Percentiles rank a stretch among this genome's conserved stretches.
Evolutionary conservation across 23 tunicate genomes (phyloP).

Genomic region (Halocynthia roretzi): DNA sequence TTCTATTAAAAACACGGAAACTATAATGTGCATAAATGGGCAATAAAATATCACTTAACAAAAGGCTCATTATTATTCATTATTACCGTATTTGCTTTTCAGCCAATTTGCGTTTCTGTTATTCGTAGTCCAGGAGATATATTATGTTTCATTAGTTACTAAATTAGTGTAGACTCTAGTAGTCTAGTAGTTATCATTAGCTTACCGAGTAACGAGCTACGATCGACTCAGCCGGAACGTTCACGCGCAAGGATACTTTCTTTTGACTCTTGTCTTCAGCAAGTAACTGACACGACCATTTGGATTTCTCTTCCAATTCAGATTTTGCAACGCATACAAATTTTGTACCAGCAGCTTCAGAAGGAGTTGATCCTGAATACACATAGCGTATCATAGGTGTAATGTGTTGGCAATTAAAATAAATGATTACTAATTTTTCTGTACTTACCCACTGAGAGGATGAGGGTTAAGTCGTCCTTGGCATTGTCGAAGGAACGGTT

Average conservation of each 20-base stretch:
- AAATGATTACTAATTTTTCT: too few relatives aligned
- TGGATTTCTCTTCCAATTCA: constrained; percentile 24
- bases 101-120: too few relatives aligned
- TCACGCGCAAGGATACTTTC: constrained; percentile 38
- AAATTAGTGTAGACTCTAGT: too few relatives aligned
- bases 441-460: constrained; percentile 42
- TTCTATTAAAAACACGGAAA: too few relatives aligned
- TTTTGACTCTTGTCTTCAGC: constrained; percentile 24
- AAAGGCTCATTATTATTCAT: too few relatives aligned
- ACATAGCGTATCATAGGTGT: too few relatives aligned
- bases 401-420: too few relatives aligned
- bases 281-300: constrained; percentile 41
- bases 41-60: too few relatives aligned
- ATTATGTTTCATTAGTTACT: too few relatives aligned
- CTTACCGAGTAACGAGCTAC: constrained; percentile 54
- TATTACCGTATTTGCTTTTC: too few relatives aligned
- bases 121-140: too few relatives aligned
- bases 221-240: constrained; percentile 66
- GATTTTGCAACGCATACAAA: constrained; percentile 18
- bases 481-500: constrained; percentile 34
- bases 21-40: too few relatives aligned
- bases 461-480: constrained; percentile 45
- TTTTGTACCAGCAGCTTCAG: constrained; percentile 28
- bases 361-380: constrained; percentile 29
- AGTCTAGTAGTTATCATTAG: background rate